Evolutionary conservation across 35 echinoderm and acorn worm species (phyloP), one percentile per base, ranked within the genome.

Genomic region (Ophioderma brevispina): DNA sequence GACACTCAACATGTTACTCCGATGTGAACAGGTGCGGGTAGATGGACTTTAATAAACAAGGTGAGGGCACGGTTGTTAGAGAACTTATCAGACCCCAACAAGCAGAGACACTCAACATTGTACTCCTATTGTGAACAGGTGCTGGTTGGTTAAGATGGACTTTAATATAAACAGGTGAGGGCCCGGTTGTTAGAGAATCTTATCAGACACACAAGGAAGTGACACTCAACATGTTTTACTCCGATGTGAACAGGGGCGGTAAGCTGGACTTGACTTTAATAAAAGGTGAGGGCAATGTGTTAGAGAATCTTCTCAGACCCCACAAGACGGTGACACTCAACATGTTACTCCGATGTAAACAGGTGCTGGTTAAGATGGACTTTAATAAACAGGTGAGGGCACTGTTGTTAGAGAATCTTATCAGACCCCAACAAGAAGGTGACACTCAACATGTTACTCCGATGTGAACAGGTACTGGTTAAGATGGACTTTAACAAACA

Each of bases 11-110:
- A 55, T 46, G 23, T 78, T 90, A 34, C n/a, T 30, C 0, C 55
- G 63, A 41, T 90, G 88, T 82, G 88, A 90, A 34, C 46, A 81
- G 80, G 46, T 78, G 77, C 37, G 82, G 5, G 88, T 81, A 63
- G 14, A 64, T 90, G 79, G 88, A 39, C 34, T 81, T 81, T 21
- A 42, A 33, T 25, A 37, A 81, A 70, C 36, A 42, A 28, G 1
- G 79, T 81, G 39, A 38, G 79, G 36, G 35, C 79, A 23, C 38
- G 6, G 11, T 30, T 70, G 59, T 70, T 70, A 46, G 41, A n/a
- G n/a, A n/a, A n/a, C n/a, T n/a, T n/a, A n/a, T n/a, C n/a, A n/a
- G n/a, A 70, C 59, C 15, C 59, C 59, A 70, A 70, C 59, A 70
- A 70, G 59, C n/a, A 70, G 1, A 70, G 23, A 15, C 59, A 70